These are phyloP conservation scores for Megaceryle torquata DNA, from an alignment of 2,113 vertebrate species.

Conservation along the genomic window DNA sequence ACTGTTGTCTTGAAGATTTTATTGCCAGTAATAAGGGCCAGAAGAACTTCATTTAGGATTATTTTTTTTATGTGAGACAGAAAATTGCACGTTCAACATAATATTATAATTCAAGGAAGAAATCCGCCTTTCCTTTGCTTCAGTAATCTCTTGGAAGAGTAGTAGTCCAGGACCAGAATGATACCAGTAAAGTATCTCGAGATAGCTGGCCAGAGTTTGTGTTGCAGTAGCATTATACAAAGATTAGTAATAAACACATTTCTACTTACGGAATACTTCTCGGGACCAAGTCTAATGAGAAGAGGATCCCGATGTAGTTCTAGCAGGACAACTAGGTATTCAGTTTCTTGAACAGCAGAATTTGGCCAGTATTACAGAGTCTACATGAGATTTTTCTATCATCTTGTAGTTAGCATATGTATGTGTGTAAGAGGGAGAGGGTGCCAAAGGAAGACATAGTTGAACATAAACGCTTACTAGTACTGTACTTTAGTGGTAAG, in stretches of 20 bases:
- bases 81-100: accelerated
- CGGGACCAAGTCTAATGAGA: not conserved
- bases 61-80: not conserved
- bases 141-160: not conserved
- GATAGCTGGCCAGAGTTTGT: not conserved
- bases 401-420: accelerated
- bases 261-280: not conserved
- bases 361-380: not conserved
- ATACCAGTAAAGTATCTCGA: not conserved
- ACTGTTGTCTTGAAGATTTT: not conserved
- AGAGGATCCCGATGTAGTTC: not conserved
- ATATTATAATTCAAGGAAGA: not conserved
- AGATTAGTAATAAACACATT: not conserved
- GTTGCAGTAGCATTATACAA: not conserved
- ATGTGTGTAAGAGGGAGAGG: not conserved
- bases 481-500: not conserved
- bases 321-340: not conserved
- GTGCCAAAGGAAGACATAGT: not conserved
- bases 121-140: not conserved
- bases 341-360: not conserved
- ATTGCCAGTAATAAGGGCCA: not conserved
- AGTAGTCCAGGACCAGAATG: not conserved
- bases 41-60: not conserved
- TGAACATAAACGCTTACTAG: not conserved
- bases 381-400: not conserved